These are phyloP conservation scores for Megastigmus dorsalis DNA, from an alignment of 2,888 invertebrate genomes.

Conservation along the genomic window DNA sequence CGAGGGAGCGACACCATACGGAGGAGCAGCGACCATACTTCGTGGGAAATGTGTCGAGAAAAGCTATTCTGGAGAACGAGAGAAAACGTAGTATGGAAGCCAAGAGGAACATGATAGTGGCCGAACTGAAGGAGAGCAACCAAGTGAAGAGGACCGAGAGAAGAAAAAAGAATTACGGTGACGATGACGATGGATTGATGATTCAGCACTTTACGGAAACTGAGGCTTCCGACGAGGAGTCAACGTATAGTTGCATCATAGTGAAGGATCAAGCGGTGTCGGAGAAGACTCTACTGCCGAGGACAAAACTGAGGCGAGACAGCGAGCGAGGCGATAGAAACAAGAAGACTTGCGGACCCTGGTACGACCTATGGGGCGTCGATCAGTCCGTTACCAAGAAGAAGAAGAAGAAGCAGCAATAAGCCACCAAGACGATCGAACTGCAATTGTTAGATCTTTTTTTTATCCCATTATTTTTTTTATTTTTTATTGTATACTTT, in stretches of 20 bases:
- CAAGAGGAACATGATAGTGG: slow-evolving; percentile 71
- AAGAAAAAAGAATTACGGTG: slow-evolving; percentile 66
- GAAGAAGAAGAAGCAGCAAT: slow-evolving; percentile 60
- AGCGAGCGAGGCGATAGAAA: slow-evolving; percentile 70
- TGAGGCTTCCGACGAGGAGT: slow-evolving; percentile 73
- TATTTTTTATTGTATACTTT: slow-evolving; percentile 23
- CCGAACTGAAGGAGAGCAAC: slow-evolving; percentile 71
- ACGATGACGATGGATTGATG: slow-evolving; percentile 67
- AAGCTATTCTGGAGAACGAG: slow-evolving; percentile 72
- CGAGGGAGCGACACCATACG: slow-evolving; percentile 16
- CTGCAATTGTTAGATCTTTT: slow-evolving; percentile 9
- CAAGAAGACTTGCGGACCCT: slow-evolving; percentile 85
- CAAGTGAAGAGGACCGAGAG: slow-evolving; percentile 67
- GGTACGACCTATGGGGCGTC: slow-evolving; percentile 91
- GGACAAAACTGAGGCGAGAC: slow-evolving; percentile 82
- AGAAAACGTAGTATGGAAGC: slow-evolving; percentile 71
- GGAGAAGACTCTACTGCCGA: slow-evolving; percentile 78
- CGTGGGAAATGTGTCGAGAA: slow-evolving; percentile 71
- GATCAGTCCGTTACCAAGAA: slow-evolving; percentile 80
- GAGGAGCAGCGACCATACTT: slow-evolving; percentile 64
- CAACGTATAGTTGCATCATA: slow-evolving; percentile 82
- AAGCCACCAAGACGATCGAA: neutral
- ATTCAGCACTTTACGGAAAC: slow-evolving; percentile 70
- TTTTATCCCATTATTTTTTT: neutral
- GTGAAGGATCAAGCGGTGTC: slow-evolving; percentile 82